Conservation (phyloP, 2,888 invertebrate genomes). For the Rhodophaea formosa region DNA sequence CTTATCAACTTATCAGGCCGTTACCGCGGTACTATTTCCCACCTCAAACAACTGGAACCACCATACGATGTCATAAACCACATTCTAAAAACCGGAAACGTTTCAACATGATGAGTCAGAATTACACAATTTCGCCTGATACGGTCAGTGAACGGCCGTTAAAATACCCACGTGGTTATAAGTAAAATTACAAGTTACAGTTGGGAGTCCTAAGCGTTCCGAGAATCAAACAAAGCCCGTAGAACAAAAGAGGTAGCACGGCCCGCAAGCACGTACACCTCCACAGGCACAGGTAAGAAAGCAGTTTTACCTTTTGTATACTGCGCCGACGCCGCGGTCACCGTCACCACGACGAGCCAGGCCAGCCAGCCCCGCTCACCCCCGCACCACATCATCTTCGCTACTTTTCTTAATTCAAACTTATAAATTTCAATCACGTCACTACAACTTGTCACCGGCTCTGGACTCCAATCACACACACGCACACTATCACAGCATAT, state of each 20-base stretch:
- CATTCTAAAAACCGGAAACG: slow-evolving; percentile 1
- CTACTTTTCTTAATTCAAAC: slow-evolving; percentile 61
- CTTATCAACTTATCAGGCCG: neutral
- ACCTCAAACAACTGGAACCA: neutral
- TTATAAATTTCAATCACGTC: slow-evolving; percentile 57
- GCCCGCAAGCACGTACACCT: slow-evolving; percentile 47
- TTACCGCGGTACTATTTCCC: neutral
- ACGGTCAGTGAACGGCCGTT: slow-evolving; percentile 8
- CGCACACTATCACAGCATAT: slow-evolving; percentile 75
- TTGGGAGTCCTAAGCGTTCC: slow-evolving; percentile 34
- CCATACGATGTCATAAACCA: neutral
- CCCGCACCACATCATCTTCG: slow-evolving; percentile 65
- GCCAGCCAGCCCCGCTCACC: slow-evolving; percentile 61
- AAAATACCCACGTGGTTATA: slow-evolving; percentile 6
- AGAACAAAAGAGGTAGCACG: slow-evolving; percentile 59
- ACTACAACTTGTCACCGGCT: slow-evolving; percentile 39
- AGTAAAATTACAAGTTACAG: slow-evolving; percentile 18
- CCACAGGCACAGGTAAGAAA: slow-evolving; percentile 62
- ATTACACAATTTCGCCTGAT: slow-evolving; percentile 7
- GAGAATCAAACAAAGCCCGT: slow-evolving; percentile 56
- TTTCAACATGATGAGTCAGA: slow-evolving; percentile 1
- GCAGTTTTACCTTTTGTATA: slow-evolving; percentile 73
- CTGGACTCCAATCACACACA: slow-evolving; percentile 69
- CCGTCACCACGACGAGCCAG: slow-evolving; percentile 62
- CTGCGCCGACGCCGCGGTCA: slow-evolving; percentile 69